A percentile compares a stretch with the other conserved stretches of the same genome.
These are phyloP conservation scores for Anniella stebbinsi DNA, from an alignment of 2,797 vertebrate species.

Conservation along the genomic window DNA sequence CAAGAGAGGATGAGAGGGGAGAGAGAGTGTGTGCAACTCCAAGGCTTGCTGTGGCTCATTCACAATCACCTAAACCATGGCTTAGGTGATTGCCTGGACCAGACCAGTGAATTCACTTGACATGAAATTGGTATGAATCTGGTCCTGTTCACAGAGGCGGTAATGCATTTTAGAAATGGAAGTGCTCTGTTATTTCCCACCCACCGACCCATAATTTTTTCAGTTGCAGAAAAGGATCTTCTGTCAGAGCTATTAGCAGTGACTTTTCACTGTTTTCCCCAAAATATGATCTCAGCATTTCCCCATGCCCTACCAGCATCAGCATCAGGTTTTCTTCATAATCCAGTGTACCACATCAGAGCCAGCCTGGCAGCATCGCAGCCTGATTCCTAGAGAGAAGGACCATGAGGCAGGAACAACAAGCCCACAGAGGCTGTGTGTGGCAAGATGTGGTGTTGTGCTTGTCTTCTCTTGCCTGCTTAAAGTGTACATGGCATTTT, in stretches of 20 bases:
- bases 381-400: not conserved
- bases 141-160: constrained; percentile 69
- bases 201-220: not conserved
- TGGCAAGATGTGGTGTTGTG: not conserved
- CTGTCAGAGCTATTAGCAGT: constrained; percentile 69
- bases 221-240: constrained; percentile 56
- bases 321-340: not conserved
- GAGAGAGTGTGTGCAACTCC: not conserved
- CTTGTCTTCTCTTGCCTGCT: not conserved
- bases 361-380: not conserved
- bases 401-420: not conserved
- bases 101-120: constrained; percentile 54
- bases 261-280: constrained; percentile 45
- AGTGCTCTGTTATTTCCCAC: constrained; percentile 74
- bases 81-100: not conserved
- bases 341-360: constrained; percentile 17
- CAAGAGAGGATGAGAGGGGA: not conserved
- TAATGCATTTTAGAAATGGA: constrained; percentile 69
- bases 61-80: not conserved
- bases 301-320: not conserved
- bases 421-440: constrained; percentile 26
- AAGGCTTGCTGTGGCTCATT: not conserved
- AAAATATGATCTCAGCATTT: constrained; percentile 7
- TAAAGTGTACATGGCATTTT: not conserved
- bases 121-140: constrained; percentile 74